Base-by-base conservation (phyloP, 2,797 vertebrate genomes). In the Thaleichthys pacificus region DNA sequence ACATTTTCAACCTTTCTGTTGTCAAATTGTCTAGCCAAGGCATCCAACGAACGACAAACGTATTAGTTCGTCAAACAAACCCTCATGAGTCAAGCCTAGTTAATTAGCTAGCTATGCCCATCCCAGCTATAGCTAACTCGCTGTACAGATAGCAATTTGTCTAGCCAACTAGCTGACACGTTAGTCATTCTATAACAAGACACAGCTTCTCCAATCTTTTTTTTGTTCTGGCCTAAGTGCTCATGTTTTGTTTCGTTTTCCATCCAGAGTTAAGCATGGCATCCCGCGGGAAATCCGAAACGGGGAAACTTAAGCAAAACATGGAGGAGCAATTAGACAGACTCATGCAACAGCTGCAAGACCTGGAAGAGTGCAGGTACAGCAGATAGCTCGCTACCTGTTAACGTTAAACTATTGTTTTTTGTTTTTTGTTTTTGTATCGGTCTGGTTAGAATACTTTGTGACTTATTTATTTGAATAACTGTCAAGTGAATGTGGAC, bases 331-430 rank as follows among this genome's bases (percentile, higher is more conserved):
- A 99, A 74, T 89, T 99, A 69, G 97, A 99, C 84, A 93, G 98
- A 77, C 84, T 99, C 74, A 96, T 99, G 97, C 97, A 99, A 81
- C 97, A 99, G 74, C 93, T 99, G 58, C 96, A 98, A 74, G 98
- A 99, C 77, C 91, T 99, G 79, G 98, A 99, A 73, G 97, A 97
- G 73, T 98, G 97, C 96, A 97, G 97, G 98, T 99, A 90, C 75
- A 22, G 58, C n/a, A 1, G 0, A 65, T 19, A 67, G 28, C 1
- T 26, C 0, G 30, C 24, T 47, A 22, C 26, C 24, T n/a, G 17
- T 19, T 8, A 38, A 42, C 42, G 42, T 42, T 47, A 12, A 47
- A 47, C 9, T 47, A 8, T 47, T 47, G 42, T 1, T 8, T 8
- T 7, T 35, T 35, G 14, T 47, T 14, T 47, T 14, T 47, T 3